Evolutionary conservation across 1,140 invertebrate genomes (phyloP).

Genomic region (Nebria ingens): DNA sequence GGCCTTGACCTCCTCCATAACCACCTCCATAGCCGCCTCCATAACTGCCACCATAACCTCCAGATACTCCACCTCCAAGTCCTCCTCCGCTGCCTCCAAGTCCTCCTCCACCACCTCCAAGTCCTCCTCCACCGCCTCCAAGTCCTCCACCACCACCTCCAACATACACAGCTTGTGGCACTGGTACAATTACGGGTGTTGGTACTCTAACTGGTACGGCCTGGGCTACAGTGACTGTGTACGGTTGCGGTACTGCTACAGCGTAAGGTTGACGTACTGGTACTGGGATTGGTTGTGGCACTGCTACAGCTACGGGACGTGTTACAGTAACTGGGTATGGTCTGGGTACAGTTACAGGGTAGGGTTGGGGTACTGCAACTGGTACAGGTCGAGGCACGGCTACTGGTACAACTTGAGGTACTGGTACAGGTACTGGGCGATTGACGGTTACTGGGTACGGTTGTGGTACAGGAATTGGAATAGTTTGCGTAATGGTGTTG

Average conservation of each 20-base stretch:
- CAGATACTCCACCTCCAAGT: conserved; percentile 16
- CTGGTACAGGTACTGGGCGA: conserved; percentile 31
- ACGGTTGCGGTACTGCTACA: conserved; percentile 22
- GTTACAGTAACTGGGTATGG: conserved; percentile 23
- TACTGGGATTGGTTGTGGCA: conserved; percentile 21
- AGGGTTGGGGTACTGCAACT: conserved; percentile 32
- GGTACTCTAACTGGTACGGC: conserved; percentile 20
- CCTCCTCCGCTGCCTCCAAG: conserved; percentile 14
- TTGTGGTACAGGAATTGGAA: conserved; percentile 28
- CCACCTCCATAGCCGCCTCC: conserved; percentile 14
- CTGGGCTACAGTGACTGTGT: conserved; percentile 22
- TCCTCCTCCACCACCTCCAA: conserved; percentile 11
- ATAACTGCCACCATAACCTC: conserved; percentile 14
- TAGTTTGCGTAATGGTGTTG: conserved; percentile 23
- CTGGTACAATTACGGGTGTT: conserved; percentile 37
- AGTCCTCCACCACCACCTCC: conserved; percentile 17
- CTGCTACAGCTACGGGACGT: conserved; percentile 21
- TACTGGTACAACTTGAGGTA: conserved; percentile 31
- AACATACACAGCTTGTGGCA: conserved; percentile 40
- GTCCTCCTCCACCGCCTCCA: conserved; percentile 12
- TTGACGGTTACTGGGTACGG: conserved; percentile 39
- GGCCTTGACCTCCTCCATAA: conserved; percentile 8
- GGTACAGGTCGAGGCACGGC: conserved; percentile 27
- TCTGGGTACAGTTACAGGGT: conserved; percentile 22
- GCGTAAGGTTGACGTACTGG: conserved; percentile 27